Evolutionary conservation across 2,888 invertebrate genomes (phyloP).

Genomic region (Tetheella fluctuosa): DNA sequence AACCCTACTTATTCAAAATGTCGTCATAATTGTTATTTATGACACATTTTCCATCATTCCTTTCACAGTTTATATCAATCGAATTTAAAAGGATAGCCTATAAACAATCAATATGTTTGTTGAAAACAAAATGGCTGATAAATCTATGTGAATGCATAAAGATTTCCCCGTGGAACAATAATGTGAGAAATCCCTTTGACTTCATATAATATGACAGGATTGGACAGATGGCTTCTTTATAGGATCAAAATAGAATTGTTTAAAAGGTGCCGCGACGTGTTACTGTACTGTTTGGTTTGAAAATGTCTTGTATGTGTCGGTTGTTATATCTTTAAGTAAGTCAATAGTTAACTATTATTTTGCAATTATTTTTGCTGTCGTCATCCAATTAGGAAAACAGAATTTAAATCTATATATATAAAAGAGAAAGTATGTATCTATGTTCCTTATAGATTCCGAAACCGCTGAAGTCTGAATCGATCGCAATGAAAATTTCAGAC

Average conservation of each 20-base stretch:
- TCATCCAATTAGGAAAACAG: too few species aligned
- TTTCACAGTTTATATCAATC: constrained; percentile 4
- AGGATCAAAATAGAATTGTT: not conserved
- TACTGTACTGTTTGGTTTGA: not conserved
- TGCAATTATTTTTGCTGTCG: too few species aligned
- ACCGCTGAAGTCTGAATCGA: too few species aligned
- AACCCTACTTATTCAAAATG: constrained; percentile 4
- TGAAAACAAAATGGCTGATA: not conserved
- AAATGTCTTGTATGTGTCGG: not conserved
- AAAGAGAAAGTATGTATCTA: too few species aligned
- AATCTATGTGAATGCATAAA: constrained; percentile 35
- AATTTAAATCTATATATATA: too few species aligned
- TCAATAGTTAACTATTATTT: not conserved
- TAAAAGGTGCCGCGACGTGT: not conserved
- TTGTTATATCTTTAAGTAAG: not conserved
- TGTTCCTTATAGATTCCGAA: too few species aligned
- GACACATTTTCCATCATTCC: not conserved
- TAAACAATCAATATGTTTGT: constrained; percentile 12
- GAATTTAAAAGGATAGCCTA: constrained; percentile 2
- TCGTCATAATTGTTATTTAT: constrained; percentile 4
- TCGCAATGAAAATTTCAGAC: too few species aligned
- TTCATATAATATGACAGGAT: constrained; percentile 4
- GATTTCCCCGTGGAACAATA: constrained; percentile 53
- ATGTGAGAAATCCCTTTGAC: constrained; percentile 31
- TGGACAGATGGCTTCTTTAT: not conserved